These are phyloP conservation scores for Mycetomoellerius zeteki DNA, from an alignment of 1,140 invertebrate genomes.

Conservation along the genomic window DNA sequence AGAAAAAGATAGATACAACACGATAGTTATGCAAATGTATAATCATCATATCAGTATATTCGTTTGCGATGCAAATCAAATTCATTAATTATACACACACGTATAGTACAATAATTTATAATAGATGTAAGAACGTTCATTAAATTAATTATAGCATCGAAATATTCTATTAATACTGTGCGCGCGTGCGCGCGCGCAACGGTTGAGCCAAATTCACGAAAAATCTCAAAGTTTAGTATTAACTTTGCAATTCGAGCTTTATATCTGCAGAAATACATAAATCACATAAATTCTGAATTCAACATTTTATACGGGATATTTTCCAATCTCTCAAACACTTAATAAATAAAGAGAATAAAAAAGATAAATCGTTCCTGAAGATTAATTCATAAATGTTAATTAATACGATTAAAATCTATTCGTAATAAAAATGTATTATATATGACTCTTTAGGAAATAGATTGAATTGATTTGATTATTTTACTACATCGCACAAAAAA, in stretches of 20 bases:
- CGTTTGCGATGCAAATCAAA: conserved; percentile 7
- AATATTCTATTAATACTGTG: not conserved
- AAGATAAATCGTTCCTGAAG: not conserved
- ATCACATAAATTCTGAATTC: not conserved
- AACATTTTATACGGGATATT: not conserved
- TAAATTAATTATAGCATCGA: conserved; percentile 1
- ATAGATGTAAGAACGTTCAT: not conserved
- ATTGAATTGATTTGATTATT: not conserved
- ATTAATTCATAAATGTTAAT: not conserved
- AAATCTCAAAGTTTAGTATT: conserved; percentile 1
- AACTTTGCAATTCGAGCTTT: not conserved
- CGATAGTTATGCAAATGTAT: not conserved
- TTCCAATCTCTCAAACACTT: not conserved
- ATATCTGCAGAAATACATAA: not conserved
- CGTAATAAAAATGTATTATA: not conserved
- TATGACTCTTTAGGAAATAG: not conserved
- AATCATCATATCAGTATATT: conserved; percentile 7
- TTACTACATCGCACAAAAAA: not conserved
- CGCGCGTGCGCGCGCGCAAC: no score
- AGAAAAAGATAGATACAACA: conserved; percentile 12
- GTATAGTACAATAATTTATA: not conserved
- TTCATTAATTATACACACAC: conserved; percentile 3
- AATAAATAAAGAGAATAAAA: not conserved
- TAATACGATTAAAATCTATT: not conserved
- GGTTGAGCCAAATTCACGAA: not conserved